Percentiles rank a stretch among this genome's conserved stretches.
Evolutionary conservation across 1,140 invertebrate genomes (phyloP).

Genomic region (Coenobita brevimanus): DNA sequence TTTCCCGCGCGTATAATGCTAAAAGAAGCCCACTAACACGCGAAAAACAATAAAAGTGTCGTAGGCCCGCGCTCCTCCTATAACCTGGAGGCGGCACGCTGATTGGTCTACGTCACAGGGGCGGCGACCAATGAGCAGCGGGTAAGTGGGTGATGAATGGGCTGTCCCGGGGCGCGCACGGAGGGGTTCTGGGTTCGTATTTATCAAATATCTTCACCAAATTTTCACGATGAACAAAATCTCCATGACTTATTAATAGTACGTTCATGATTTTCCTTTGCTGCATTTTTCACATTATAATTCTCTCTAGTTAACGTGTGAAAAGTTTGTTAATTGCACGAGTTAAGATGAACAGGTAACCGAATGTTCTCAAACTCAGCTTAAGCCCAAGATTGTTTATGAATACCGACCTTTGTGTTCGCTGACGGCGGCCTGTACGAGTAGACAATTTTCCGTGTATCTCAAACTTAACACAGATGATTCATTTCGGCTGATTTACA

Average conservation of each 20-base stretch:
- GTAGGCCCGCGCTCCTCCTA: conserved; percentile 64
- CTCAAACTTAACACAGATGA: conserved; percentile 49
- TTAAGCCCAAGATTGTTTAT: no score
- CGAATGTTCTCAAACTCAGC: no score
- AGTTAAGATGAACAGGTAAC: no score
- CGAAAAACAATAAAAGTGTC: conserved; percentile 56
- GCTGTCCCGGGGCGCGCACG: conserved; percentile 53
- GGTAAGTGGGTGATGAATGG: conserved; percentile 61
- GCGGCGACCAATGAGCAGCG: conserved; percentile 60
- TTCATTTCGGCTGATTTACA: conserved; percentile 16
- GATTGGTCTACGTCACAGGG: conserved; percentile 59
- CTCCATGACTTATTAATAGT: no score
- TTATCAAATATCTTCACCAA: no score
- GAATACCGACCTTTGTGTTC: no score
- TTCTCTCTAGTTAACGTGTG: no score
- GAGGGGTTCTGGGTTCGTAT: conserved; percentile 28
- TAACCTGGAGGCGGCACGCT: conserved; percentile 54
- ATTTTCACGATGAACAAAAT: no score
- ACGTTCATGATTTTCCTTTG: no score
- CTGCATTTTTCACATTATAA: no score
- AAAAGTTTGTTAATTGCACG: no score
- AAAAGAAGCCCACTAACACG: conserved; percentile 42
- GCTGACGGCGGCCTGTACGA: conserved; percentile 34
- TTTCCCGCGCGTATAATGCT: conserved; percentile 36
- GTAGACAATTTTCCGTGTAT: conserved; percentile 59